Evolutionary conservation across 2,113 vertebrate species (phyloP).

Genomic region (Rhea americana): DNA sequence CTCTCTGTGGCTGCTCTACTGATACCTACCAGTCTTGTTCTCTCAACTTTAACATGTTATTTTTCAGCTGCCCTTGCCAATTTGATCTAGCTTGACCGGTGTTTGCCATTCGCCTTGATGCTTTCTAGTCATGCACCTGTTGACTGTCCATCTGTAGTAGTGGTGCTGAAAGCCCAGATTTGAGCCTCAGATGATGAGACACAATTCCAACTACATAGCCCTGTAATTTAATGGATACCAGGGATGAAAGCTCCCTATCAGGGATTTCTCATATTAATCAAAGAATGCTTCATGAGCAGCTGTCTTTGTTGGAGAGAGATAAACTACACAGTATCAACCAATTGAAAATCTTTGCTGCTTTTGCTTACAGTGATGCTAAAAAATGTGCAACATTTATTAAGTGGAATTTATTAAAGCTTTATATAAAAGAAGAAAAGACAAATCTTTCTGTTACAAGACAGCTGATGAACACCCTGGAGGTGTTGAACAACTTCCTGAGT

Average conservation of each 20-base stretch:
- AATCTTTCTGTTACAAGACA: constrained; percentile 25
- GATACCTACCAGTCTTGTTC: not conserved
- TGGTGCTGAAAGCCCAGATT: not conserved
- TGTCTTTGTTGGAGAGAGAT: constrained; percentile 20
- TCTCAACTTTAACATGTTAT: not conserved
- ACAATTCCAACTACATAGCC: not conserved
- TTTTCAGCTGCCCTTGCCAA: not conserved
- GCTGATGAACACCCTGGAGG: constrained; percentile 45
- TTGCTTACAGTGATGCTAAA: constrained; percentile 28
- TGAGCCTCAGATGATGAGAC: not conserved
- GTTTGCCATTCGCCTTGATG: not conserved
- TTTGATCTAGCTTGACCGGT: not conserved
- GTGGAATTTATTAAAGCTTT: constrained; percentile 44
- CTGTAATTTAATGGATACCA: not conserved
- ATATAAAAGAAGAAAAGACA: not conserved
- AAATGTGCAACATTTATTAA: constrained; percentile 21
- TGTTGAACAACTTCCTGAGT: constrained; percentile 23
- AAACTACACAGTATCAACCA: not conserved
- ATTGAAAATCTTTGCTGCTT: constrained; percentile 30
- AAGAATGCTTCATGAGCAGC: not conserved
- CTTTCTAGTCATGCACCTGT: not conserved
- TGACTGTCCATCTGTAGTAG: not conserved
- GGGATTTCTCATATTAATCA: constrained; percentile 11
- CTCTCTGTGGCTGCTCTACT: not conserved
- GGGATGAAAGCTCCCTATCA: not conserved